A percentile compares a stretch with the other conserved stretches of the same genome.
Evolutionary conservation across 2,888 invertebrate species (phyloP).

Genomic region (Odontocerum albicorne): DNA sequence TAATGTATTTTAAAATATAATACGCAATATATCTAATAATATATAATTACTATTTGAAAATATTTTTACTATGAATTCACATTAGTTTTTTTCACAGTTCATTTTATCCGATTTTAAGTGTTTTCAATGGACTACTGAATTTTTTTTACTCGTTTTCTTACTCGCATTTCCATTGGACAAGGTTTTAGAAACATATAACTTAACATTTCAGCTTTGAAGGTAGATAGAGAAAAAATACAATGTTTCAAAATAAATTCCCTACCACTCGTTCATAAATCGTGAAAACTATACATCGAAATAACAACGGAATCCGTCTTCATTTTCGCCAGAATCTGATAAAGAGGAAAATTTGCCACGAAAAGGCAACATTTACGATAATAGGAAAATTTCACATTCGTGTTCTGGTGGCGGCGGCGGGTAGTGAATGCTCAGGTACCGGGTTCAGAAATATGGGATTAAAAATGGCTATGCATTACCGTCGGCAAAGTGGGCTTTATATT

Average conservation of each 20-base stretch:
- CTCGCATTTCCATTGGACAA: no score
- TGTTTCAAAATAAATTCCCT: not conserved
- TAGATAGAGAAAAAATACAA: not conserved
- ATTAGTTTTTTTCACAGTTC: no score
- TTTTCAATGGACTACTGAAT: no score
- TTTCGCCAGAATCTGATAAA: slow-evolving; percentile 15
- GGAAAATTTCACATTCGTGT: slow-evolving; percentile 11
- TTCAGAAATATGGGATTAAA: slow-evolving; percentile 13
- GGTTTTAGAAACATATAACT: no score
- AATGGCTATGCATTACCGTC: slow-evolving; percentile 15
- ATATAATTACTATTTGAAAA: no score
- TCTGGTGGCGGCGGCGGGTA: not conserved
- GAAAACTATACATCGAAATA: slow-evolving; percentile 3
- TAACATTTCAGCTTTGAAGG: no score
- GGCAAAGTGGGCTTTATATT: slow-evolving; percentile 11
- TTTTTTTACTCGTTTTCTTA: no score
- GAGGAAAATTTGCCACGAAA: slow-evolving; percentile 13
- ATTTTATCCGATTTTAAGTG: no score
- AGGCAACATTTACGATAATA: slow-evolving; percentile 16
- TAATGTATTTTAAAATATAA: no score
- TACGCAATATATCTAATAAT: no score
- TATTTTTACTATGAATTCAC: no score
- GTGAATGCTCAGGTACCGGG: no score
- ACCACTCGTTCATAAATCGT: not conserved
- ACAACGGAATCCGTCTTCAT: slow-evolving; percentile 22